Evolutionary conservation across 2,113 vertebrate species (phyloP), one percentile per base, ranked within the genome.

Genomic region (Gambusia affinis): DNA sequence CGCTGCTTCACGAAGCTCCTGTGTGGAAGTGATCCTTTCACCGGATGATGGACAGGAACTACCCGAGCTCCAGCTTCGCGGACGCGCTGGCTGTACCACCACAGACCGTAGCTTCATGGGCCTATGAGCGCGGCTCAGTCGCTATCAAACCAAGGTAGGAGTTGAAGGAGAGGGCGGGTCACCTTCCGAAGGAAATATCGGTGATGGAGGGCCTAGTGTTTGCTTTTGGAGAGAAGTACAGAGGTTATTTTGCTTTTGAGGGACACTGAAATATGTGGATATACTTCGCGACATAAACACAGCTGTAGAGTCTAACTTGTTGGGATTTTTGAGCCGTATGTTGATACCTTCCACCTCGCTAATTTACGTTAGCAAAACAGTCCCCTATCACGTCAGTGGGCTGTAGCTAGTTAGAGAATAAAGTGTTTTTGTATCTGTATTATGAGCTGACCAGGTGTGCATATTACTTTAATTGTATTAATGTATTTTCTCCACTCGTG

Each of bases 1-100:
- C 90, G 88, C 89, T 92, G 92, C 89, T 92, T 83, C 76, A 83
- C 82, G 84, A 89, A 93, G 91, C 92, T 92, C 90, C 82, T 75
- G 78, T 78, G 81, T 89, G 89, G 90, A 94, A 92, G 90, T 72
- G 92, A 89, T 84, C 84, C 91, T 86, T 84, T 90, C 83, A 93
- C 95, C 95, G 94, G 94, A 94, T 95, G 95, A 98, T 98, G 97
- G 97, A 98, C 94, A 96, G 96, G 93, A 97, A 95, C 93, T 98
- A 96, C 94, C 93, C 96, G 94, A 93, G 95, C 92, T 94, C 96
- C 82, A 94, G 94, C 95, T 97, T 97, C 83, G 91, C 95, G 79
- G 97, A 96, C 88, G 92, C 95, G 93, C 94, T 95, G 91, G 94
- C 93, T 86, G 85, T 94, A 69, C 93, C 94, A 89, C 89, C 95